phyloP scores from a whole-genome alignment of 2,113 vertebrate species.

The Oncorhynchus kisutch region DNA sequence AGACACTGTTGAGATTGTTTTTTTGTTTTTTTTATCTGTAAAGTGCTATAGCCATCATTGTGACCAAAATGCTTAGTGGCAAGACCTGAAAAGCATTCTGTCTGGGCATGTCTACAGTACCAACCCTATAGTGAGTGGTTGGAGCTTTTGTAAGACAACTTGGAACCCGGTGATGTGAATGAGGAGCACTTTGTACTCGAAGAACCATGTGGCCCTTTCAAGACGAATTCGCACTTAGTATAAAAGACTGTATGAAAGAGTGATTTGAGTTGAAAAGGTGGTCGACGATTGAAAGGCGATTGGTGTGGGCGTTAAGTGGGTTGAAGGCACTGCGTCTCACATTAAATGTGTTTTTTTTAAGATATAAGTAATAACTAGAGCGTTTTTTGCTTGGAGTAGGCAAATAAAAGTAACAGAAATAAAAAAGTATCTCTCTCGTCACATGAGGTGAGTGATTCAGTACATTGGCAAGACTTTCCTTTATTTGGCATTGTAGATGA shows the following conservation, averaged over 20 bases:
- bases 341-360: background rate
- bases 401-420: background rate
- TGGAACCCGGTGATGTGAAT: background rate
- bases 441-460: background rate
- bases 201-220: background rate
- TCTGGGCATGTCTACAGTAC: no score
- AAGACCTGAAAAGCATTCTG: no score
- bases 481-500: background rate
- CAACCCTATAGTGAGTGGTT: no score
- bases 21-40: background rate
- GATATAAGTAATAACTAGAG: background rate
- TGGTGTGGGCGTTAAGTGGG: conserved; percentile 1
- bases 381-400: background rate
- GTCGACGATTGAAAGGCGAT: background rate
- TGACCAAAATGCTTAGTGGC: background rate
- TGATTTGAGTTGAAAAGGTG: background rate
- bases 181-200: background rate
- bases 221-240: background rate
- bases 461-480: background rate
- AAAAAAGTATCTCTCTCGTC: background rate
- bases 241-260: background rate
- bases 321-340: background rate
- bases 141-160: no score
- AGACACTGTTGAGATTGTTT: background rate
- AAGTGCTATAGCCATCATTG: background rate